Evolutionary conservation across 1,140 invertebrate species (phyloP).

Genomic region (Microplitis mediator): DNA sequence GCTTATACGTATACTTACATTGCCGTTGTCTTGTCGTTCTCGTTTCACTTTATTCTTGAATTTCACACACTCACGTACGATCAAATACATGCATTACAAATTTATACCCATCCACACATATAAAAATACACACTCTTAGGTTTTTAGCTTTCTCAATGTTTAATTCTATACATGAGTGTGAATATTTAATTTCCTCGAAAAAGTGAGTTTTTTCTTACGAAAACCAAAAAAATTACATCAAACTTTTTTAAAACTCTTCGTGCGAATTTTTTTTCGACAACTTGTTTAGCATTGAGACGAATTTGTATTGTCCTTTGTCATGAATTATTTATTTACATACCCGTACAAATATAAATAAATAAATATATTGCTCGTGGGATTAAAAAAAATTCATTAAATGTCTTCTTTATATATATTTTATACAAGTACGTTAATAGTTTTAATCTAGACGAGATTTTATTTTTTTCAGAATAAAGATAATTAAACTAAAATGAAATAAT

Average conservation of each 20-base stretch:
- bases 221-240: too few species aligned
- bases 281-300: too few species aligned
- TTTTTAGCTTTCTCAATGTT: conserved; percentile 12
- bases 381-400: too few species aligned
- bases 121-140: neutral
- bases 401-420: neutral
- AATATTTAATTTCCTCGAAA: conserved; percentile 11
- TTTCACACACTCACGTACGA: neutral
- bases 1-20: neutral
- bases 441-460: conserved; percentile 1
- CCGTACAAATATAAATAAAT: too few species aligned
- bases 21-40: neutral
- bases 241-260: neutral
- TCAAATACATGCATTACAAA: neutral
- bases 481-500: neutral
- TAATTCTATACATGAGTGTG: conserved; percentile 10
- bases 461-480: neutral
- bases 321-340: too few species aligned
- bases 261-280: neutral
- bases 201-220: neutral
- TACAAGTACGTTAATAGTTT: neutral
- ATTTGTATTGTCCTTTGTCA: too few species aligned
- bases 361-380: too few species aligned
- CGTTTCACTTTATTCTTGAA: conserved; percentile 1
- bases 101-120: neutral